phyloP scores from a whole-genome alignment of 1,140 invertebrate genomes.

The Euglossa dilemma region DNA sequence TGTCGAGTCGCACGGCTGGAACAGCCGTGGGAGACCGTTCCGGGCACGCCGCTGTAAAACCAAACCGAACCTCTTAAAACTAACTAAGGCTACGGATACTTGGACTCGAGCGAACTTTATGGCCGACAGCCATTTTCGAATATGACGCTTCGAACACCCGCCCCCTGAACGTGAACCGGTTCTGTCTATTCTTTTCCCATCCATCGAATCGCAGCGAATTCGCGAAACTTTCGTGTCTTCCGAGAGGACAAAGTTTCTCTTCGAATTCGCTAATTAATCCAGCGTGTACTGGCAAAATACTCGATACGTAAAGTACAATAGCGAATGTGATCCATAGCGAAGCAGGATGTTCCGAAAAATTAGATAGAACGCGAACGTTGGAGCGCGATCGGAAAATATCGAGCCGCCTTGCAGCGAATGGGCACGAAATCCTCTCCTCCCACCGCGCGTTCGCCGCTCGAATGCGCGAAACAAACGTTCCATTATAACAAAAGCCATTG shows the following conservation, averaged over 20 bases:
- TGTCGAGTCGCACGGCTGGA: neutral
- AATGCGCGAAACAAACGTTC: constrained; percentile 57
- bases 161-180: too few species aligned
- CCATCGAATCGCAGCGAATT: too few species aligned
- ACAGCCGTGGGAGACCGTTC: neutral
- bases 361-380: neutral
- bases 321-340: neutral
- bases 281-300: neutral
- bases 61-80: neutral
- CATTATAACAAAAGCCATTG: constrained; percentile 59
- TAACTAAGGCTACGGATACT: neutral
- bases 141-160: neutral
- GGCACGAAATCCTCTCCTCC: neutral
- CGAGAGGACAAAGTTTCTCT: too few species aligned
- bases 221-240: too few species aligned
- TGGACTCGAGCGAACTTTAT: neutral
- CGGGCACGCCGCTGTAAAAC: neutral
- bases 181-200: too few species aligned
- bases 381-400: neutral
- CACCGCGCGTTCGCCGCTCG: constrained; percentile 6
- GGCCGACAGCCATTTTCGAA: neutral
- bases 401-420: neutral
- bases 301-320: neutral
- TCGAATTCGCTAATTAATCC: too few species aligned
- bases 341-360: neutral